These are phyloP conservation scores for Coryphaenoides rupestris DNA, from an alignment of 2,113 vertebrate species.

Conservation along the genomic window DNA sequence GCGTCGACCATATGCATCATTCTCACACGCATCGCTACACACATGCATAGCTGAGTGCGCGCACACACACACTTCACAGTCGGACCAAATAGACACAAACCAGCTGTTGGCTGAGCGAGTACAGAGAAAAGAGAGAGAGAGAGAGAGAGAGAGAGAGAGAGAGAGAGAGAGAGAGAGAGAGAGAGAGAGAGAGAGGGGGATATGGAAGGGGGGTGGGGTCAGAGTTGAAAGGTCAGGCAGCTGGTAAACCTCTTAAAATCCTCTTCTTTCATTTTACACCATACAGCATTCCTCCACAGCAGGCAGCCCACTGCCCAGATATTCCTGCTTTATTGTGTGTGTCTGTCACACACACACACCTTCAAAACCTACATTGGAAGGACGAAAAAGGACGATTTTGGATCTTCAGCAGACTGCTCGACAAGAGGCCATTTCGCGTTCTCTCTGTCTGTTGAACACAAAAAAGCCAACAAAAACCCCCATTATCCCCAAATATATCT, in stretches of 20 bases:
- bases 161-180: too few species aligned
- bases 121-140: neutral
- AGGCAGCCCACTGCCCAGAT: neutral
- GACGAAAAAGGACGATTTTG: too few species aligned
- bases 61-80: neutral
- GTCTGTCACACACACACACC: neutral
- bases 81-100: neutral
- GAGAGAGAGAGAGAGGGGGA: too few species aligned
- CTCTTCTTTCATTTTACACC: neutral
- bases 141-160: too few species aligned
- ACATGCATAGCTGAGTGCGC: neutral
- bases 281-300: neutral
- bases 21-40: neutral
- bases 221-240: neutral
- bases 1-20: neutral
- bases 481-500: neutral
- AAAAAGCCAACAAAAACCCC: too few species aligned
- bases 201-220: neutral
- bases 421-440: too few species aligned
- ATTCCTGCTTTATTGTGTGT: neutral
- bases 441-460: too few species aligned
- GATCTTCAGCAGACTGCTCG: too few species aligned
- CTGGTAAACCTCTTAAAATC: neutral
- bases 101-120: neutral
- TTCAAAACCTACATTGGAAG: too few species aligned